Evolutionary conservation across 2,888 invertebrate species (phyloP), one percentile per base, ranked within the genome.

Genomic region (Napeogenes inachia): DNA sequence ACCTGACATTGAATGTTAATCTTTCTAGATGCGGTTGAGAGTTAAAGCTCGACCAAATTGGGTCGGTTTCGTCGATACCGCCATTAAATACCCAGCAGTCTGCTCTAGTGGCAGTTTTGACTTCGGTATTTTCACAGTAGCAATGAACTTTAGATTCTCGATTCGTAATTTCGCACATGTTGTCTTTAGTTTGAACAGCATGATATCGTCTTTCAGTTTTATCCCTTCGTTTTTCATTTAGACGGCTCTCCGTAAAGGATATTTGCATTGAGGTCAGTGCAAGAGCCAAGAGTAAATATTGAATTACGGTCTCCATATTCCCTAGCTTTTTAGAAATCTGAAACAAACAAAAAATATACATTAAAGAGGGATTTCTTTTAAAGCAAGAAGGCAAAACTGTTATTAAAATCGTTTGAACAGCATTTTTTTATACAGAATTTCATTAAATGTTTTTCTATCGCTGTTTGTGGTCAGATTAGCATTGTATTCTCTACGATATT

Each of bases 1-100:
- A 92, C 70, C 94, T 92, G 2, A 95, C 93, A 73, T 94, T 93
- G 75, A 96, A 93, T 65, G 93, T 93, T 57, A 96, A 87, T 70
- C 92, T 92, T 71, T 93, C 92, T 68, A 96, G 79, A 70, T 93
- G 91, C 30, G 93, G 93, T 76, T 96, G 96, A 12, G 94, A 93
- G 62, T 91, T 91, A 80, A 96, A 95, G 65, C 93, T 92, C 54
- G 91, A 88, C 96, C 96, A 96, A 69, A 94, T 91, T 12, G 93
- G 92, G 77, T 95, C 94, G 59, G 93, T 93, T 72, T 94, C 93
- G 65, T 92, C 92, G 10, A 93, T 92, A 13, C 93, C 93, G 35
- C 92, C 91, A 63, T 93, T 93, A 80, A 95, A 94, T n/a, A 96
- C 92, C 93, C 94, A 93, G 75, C 96, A 97, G 74, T 94, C 95